Percentiles rank a stretch among this genome's conserved stretches.
Conservation (phyloP, 2,797 vertebrate species). For the Artibeus jamaicensis region DNA sequence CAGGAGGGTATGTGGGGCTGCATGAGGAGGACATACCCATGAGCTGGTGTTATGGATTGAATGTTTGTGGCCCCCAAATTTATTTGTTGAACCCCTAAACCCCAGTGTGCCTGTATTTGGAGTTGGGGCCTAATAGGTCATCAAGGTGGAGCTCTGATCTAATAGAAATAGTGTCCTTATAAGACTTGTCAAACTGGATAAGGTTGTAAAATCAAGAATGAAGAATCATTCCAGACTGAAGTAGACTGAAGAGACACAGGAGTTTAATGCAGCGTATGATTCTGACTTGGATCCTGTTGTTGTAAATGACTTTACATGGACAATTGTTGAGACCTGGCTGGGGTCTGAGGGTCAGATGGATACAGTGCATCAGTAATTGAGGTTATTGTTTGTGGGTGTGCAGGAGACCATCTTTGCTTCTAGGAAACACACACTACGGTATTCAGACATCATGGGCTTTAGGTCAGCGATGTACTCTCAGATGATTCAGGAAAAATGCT, state of each 20-base stretch:
- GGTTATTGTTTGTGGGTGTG: not conserved
- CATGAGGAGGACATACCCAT: not conserved
- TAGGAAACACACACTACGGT: not conserved
- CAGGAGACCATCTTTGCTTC: not conserved
- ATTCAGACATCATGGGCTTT: not conserved
- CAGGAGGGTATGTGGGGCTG: not conserved
- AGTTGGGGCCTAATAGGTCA: not conserved
- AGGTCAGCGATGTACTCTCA: not conserved
- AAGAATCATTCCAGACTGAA: not conserved
- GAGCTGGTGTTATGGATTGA: not conserved
- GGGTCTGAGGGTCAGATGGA: not conserved
- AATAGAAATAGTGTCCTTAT: not conserved
- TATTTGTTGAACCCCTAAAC: not conserved
- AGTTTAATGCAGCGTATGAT: no score
- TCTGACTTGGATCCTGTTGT: not conserved
- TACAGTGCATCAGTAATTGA: not conserved
- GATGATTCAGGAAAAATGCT: not conserved
- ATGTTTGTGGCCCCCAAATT: not conserved
- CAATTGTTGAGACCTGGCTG: not conserved
- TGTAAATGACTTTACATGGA: not conserved
- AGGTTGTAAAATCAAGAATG: not conserved
- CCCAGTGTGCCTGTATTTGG: not conserved
- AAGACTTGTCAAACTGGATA: not conserved
- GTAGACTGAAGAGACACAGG: not conserved
- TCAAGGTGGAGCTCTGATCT: not conserved